Conservation (phyloP, 2,113 vertebrate species). For the Orientallactaga bullata region DNA sequence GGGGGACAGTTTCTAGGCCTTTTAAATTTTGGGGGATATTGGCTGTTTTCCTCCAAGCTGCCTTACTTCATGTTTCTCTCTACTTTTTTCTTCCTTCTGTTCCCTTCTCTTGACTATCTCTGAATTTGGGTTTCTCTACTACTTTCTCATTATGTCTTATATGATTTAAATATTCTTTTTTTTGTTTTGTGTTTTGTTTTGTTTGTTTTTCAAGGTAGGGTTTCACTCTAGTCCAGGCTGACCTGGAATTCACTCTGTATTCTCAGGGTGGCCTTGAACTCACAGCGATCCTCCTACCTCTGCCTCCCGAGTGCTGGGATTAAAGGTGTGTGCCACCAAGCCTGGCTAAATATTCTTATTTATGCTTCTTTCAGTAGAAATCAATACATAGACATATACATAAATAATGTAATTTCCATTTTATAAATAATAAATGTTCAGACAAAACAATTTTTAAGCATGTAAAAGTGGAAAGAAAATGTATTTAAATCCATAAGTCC, state of each 20-base stretch:
- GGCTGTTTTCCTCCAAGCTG: background rate
- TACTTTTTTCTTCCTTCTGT: background rate
- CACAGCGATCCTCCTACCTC: no score
- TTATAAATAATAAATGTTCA: constrained; percentile 25
- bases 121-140: background rate
- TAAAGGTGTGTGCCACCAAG: no score
- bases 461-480: constrained; percentile 24
- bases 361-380: constrained; percentile 30
- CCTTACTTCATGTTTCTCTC: background rate
- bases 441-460: background rate
- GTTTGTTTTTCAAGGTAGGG: no score
- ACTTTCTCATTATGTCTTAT: background rate
- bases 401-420: background rate
- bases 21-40: background rate
- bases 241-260: no score
- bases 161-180: no score
- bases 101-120: background rate
- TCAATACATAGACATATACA: background rate
- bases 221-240: no score
- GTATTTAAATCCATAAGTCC: background rate
- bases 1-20: background rate
- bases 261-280: no score
- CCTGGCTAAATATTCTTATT: background rate
- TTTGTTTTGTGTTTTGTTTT: no score
- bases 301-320: no score